Percentiles rank a stretch among this genome's conserved stretches.
phyloP scores from a whole-genome alignment of 64 coral and sea anemone species.

The Porites australiensis region DNA sequence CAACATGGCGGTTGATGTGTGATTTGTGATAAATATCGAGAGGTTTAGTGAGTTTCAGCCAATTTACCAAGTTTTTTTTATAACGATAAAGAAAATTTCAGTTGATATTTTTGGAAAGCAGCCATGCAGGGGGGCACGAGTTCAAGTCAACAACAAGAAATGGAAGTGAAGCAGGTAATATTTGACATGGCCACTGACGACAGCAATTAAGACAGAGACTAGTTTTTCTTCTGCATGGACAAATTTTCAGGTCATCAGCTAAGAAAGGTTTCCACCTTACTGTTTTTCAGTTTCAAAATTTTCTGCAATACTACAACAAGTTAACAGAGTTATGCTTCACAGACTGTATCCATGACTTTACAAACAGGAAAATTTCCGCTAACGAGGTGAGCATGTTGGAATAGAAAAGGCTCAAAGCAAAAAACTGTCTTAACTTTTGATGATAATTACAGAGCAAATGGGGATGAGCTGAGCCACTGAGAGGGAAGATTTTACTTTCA shows the following conservation, averaged over 20 bases:
- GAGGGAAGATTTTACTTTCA: too few species aligned
- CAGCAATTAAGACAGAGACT: too few species aligned
- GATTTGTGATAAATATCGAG: too few species aligned
- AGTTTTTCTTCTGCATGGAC: too few species aligned
- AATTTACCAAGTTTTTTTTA: too few species aligned
- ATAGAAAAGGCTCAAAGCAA: too few species aligned
- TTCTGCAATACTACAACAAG: conserved; percentile 93
- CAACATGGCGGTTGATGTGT: conserved; percentile 16
- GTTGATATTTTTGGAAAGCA: too few species aligned
- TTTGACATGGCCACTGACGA: too few species aligned
- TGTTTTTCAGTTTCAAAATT: conserved; percentile 88
- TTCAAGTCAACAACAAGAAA: conserved; percentile 31
- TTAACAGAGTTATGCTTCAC: conserved; percentile 91
- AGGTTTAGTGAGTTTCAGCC: too few species aligned
- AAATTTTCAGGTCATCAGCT: too few species aligned
- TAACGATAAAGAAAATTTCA: not conserved
- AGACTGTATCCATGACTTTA: conserved; percentile 98
- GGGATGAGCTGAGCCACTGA: too few species aligned
- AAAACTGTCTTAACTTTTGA: not conserved
- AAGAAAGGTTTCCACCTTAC: not conserved
- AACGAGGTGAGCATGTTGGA: conserved; percentile 70
- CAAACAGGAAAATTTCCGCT: conserved; percentile 87
- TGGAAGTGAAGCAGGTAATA: conserved; percentile 55
- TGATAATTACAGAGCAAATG: too few species aligned
- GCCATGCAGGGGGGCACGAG: not conserved